Evolutionary conservation across 2,113 vertebrate genomes (phyloP), one percentile per base, ranked within the genome.

Genomic region (Toxotes chatareus): DNA sequence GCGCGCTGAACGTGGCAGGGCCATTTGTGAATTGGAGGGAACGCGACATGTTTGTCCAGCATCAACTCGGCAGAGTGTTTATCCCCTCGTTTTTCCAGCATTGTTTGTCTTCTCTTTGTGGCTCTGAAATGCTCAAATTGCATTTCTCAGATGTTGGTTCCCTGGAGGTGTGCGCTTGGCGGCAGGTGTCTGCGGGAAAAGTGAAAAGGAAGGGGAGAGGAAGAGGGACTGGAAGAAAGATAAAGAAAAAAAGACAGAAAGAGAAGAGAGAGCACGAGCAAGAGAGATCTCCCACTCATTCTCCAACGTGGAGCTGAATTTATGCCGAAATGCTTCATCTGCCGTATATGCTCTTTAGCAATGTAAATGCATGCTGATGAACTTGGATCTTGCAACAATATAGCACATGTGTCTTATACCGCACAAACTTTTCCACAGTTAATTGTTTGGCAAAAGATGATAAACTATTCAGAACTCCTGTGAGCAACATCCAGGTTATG

Each of bases 341-440:
- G 96, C 95, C 96, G 93, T 96, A 96, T 96, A 95, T 96, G 96
- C 97, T 97, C 96, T 97, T 98, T 97, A 97, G 97, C 97, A 94
- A 97, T 98, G 97, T 97, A 99, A 98, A 98, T 98, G 95, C 97
- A 96, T 96, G 96, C 96, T 96, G 96, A 97, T 96, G 95, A 95
- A 96, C 96, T 96, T 94, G 95, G 96, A 96, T 96, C 95, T 93
- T 91, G 95, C 96, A 95, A 97, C 91, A 91, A 93, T 95, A 94
- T 96, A 96, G 96, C 96, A 96, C 96, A 93, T 94, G 74, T 95
- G 95, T 96, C 95, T 95, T 95, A 94, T 94, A 93, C 95, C 92
- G 94, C 36, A 88, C 91, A 96, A 96, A 96, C 94, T 97, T 96
- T 97, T 96, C 93, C 96, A 94, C 96, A 97, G 95, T 95, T 97